phyloP scores from a whole-genome alignment of 2,113 vertebrate genomes.

The Pedetes capensis region DNA sequence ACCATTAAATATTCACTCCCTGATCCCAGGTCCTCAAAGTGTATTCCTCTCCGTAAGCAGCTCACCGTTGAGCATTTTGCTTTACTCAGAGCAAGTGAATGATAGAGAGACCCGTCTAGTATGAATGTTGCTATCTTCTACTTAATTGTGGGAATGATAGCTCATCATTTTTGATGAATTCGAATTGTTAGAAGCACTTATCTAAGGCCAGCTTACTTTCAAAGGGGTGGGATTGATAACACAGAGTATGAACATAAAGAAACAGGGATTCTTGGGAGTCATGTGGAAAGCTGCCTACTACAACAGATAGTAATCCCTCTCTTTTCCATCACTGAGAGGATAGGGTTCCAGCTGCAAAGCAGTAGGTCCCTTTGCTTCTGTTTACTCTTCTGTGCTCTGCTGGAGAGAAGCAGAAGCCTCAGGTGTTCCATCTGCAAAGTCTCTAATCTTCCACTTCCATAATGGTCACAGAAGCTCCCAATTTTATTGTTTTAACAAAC shows the following conservation, averaged over 20 bases:
- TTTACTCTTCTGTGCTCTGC: not conserved
- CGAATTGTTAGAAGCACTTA: not conserved
- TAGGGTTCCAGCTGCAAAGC: not conserved
- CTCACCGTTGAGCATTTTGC: not conserved
- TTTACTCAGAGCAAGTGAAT: not conserved
- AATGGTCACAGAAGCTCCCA: not conserved
- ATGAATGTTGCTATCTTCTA: not conserved
- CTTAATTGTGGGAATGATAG: not conserved
- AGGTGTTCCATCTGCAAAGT: not conserved
- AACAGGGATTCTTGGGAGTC: not conserved
- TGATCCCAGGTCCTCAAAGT: not conserved
- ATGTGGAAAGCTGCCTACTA: not conserved
- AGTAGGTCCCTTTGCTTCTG: not conserved
- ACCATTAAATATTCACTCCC: not conserved
- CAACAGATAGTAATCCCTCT: not conserved
- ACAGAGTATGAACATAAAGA: not conserved
- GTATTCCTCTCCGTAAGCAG: not conserved
- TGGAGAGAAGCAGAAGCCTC: not conserved
- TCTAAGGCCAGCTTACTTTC: not conserved
- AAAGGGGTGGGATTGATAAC: not conserved
- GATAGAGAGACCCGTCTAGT: not conserved
- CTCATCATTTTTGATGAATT: not conserved
- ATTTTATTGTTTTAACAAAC: not conserved
- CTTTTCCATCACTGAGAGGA: not conserved
- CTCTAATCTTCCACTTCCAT: not conserved